Base-by-base conservation (phyloP, 1,140 invertebrate genomes). In the Aleiodes sp. region DNA sequence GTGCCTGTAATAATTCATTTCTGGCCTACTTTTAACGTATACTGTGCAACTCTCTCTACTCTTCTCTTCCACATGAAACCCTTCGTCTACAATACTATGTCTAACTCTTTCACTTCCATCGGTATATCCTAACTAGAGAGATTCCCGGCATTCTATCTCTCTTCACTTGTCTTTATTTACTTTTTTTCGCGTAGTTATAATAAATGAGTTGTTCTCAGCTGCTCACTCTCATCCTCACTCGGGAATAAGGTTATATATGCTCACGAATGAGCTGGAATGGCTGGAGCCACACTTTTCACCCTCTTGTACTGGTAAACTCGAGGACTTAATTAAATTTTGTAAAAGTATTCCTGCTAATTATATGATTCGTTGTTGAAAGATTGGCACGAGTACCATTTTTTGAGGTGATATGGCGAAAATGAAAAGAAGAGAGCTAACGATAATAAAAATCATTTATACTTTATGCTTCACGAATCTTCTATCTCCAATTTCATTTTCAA, bases 301-400 rank as follows among this genome's bases (percentile, higher is more conserved):
- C 46, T 52, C 46, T n/a, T 52, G 46, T 12, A 24, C 56, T 31
- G 14, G 56, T n/a, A 29, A n/a, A 31, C 56, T 4, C 56, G 28
- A 59, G 56, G 56, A 31, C 26, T 59, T 59, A 59, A 59, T 59
- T 59, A 31, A 59, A 59, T 59, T 59, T 59, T 59, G 28, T n/a
- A 26, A 59, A 59, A 59, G 56, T 59, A 59, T 59, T 24, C 56
- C 56, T 31, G 56, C 56, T 59, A 59, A 59, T 59, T 59, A 26
- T 59, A 29, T 28, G 56, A 59, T 59, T 59, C 28, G 56, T 59
- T 52, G 46, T 16, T 52, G 19, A 24, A 21, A 21, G 6, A 24
- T 2, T 10, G 19, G 26, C 46, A 52, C 46, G 21, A 52, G 46
- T 21, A n/a, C 19, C 9, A 52, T 52, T 2, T 24, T 4, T 6